phyloP scores from a whole-genome alignment of 2,797 vertebrate species.

The Heteromormyrus szaboi region DNA sequence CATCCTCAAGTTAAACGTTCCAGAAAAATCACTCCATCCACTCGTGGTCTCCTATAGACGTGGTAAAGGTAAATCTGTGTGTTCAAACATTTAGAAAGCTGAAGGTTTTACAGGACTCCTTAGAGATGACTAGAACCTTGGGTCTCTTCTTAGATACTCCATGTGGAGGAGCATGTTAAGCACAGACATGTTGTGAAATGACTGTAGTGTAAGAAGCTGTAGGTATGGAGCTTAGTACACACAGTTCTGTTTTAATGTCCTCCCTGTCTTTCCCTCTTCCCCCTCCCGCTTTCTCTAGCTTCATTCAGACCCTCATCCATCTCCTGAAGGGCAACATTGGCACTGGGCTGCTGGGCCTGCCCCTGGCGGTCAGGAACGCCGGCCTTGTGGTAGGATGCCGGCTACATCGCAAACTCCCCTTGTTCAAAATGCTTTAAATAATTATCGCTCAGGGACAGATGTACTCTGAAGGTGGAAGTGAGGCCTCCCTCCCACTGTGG shows the following conservation, averaged over 20 bases:
- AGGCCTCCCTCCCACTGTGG: not conserved
- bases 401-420: not conserved
- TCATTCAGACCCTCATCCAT: conserved; percentile 89
- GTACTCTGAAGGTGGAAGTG: not conserved
- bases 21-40: not conserved
- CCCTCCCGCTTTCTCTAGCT: conserved; percentile 53
- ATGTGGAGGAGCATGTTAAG: not conserved
- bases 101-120: not conserved
- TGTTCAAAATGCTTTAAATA: not conserved
- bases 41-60: not conserved
- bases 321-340: conserved; percentile 92
- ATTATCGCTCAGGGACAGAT: not conserved
- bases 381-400: conserved; percentile 76
- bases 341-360: conserved; percentile 87
- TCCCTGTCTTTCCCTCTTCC: not conserved
- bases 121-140: not conserved
- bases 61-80: not conserved
- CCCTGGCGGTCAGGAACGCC: conserved; percentile 88
- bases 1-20: not conserved
- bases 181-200: not conserved
- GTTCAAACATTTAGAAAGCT: not conserved
- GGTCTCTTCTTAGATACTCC: not conserved
- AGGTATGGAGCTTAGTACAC: not conserved
- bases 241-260: not conserved
- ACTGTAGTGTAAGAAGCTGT: not conserved